Percentiles rank a stretch among this genome's conserved stretches.
Conservation (phyloP, 2,888 invertebrate genomes). For the Melanotus villosus region DNA sequence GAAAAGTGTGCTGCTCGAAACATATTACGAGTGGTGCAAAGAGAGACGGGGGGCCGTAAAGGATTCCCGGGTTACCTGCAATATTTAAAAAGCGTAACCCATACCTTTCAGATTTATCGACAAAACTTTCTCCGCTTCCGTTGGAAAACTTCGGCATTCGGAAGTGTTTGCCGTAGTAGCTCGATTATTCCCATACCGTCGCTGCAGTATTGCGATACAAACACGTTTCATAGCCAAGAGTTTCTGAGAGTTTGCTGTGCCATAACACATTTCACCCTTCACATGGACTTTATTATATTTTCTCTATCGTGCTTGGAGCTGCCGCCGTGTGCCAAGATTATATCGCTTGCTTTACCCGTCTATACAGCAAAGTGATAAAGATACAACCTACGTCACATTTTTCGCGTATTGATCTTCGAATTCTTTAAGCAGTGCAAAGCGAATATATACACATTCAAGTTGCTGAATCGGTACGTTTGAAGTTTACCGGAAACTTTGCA, state of each 20-base stretch:
- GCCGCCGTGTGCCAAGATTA: conserved; percentile 44
- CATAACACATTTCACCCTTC: conserved; percentile 48
- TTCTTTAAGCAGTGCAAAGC: conserved; percentile 31
- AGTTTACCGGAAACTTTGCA: conserved; percentile 42
- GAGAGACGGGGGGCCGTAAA: background rate
- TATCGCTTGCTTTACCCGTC: conserved; percentile 38
- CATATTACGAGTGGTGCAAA: background rate
- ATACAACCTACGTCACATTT: conserved; percentile 40
- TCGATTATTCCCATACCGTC: conserved; percentile 44
- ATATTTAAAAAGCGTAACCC: conserved; percentile 41
- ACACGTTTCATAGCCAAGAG: conserved; percentile 48
- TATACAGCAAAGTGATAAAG: conserved; percentile 43
- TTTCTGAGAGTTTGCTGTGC: conserved; percentile 47
- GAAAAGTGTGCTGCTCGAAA: background rate
- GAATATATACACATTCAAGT: conserved; percentile 29
- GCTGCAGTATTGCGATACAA: conserved; percentile 47
- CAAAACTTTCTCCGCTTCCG: conserved; percentile 46
- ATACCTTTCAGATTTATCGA: conserved; percentile 46
- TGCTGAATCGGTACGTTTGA: conserved; percentile 10
- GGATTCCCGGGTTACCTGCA: conserved; percentile 31
- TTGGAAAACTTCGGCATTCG: conserved; percentile 42
- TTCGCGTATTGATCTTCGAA: conserved; percentile 45
- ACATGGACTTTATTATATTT: conserved; percentile 48
- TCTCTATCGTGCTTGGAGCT: conserved; percentile 41
- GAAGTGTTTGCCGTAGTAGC: conserved; percentile 45